Conservation (phyloP, 2,113 vertebrate genomes). For the Erythrolamprus reginae region DNA sequence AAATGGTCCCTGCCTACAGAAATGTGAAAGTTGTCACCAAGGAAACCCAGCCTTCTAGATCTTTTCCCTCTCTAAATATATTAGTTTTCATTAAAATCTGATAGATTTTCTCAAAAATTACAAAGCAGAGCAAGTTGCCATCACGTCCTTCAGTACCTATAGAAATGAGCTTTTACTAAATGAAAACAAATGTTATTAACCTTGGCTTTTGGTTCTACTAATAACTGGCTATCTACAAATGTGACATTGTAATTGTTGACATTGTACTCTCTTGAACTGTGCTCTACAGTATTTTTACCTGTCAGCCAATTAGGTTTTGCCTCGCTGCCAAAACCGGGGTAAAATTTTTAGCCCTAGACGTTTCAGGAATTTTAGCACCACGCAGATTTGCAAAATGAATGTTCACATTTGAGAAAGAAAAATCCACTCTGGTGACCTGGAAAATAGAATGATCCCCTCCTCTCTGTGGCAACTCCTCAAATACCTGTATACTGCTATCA, state of each 20-base stretch:
- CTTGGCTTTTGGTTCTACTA: slow-evolving; percentile 10
- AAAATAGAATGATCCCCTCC: no score
- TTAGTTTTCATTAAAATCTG: not conserved
- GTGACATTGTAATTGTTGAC: not conserved
- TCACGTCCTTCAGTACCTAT: not conserved
- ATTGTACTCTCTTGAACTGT: not conserved
- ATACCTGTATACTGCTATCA: no score
- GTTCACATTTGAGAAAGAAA: not conserved
- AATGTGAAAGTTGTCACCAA: not conserved
- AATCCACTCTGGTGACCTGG: no score
- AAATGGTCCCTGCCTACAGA: not conserved
- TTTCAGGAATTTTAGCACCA: not conserved
- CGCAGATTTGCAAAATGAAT: not conserved
- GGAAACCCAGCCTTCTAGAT: not conserved
- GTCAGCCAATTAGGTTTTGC: not conserved
- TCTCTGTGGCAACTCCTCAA: no score
- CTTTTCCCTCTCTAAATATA: not conserved
- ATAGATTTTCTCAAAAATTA: slow-evolving; percentile 5
- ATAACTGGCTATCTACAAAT: not conserved
- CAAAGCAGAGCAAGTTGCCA: slow-evolving; percentile 6
- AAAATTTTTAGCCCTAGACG: not conserved
- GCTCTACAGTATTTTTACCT: not conserved
- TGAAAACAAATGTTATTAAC: slow-evolving; percentile 10
- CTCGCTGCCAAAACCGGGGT: not conserved
- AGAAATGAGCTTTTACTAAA: slow-evolving; percentile 18